These are phyloP conservation scores for Myotis davidii DNA, from an alignment of 2,113 vertebrate species.

Conservation along the genomic window DNA sequence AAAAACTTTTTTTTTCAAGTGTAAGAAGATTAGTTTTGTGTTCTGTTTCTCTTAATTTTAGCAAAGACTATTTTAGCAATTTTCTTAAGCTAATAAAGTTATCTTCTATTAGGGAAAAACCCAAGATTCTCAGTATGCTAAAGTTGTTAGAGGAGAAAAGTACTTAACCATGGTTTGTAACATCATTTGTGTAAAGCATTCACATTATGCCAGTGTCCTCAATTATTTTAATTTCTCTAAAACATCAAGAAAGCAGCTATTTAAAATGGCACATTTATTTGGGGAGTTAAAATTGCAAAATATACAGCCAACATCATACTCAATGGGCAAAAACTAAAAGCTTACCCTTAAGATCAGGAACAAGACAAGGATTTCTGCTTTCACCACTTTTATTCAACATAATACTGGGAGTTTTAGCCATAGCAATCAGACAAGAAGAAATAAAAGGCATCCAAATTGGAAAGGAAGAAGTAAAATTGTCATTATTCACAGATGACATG, in stretches of 20 bases:
- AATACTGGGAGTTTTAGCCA: not conserved
- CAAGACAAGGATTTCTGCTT: not conserved
- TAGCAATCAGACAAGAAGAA: not conserved
- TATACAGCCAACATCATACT: not conserved
- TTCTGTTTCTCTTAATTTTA: slow-evolving; percentile 33
- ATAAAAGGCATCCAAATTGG: not conserved
- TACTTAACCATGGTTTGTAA: not conserved
- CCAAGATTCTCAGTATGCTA: not conserved
- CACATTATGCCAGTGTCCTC: not conserved
- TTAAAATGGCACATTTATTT: slow-evolving; percentile 18
- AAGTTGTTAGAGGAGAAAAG: not conserved
- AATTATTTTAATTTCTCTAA: slow-evolving; percentile 16
- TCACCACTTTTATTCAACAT: not conserved
- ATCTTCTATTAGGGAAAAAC: not conserved
- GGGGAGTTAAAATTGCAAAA: not conserved
- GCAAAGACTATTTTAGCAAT: not conserved
- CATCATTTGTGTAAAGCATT: not conserved
- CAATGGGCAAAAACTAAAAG: not conserved
- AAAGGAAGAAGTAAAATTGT: not conserved
- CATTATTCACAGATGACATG: not conserved
- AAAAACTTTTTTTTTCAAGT: not conserved
- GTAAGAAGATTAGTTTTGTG: not conserved
- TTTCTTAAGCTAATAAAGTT: not conserved
- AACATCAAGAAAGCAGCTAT: not conserved
- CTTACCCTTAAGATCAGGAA: not conserved